Conservation (phyloP, 37 sponge, comb jelly and placozoan species). For the Lycopodina hypogea region DNA sequence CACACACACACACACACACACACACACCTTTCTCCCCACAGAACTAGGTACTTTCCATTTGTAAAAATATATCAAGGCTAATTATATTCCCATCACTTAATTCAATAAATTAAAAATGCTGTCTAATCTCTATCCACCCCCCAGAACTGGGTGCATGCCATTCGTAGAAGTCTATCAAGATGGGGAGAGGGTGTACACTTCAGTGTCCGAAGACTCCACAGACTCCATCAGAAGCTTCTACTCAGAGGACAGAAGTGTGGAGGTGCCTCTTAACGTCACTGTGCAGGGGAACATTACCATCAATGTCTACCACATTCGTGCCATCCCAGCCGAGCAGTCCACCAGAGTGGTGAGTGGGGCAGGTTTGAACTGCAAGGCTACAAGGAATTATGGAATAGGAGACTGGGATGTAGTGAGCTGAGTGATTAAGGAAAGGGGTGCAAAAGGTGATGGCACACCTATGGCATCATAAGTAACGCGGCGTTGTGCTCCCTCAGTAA, state of each 20-base stretch:
- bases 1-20: too few relatives aligned
- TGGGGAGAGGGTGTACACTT: constrained; percentile 67
- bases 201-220: constrained; percentile 48
- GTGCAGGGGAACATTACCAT: constrained; percentile 58
- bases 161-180: constrained; percentile 72
- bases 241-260: constrained; percentile 37
- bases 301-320: constrained; percentile 57
- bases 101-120: too few relatives aligned
- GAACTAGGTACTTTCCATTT: too few relatives aligned
- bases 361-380: too few relatives aligned
- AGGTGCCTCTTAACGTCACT: constrained; percentile 33
- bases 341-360: constrained; percentile 37
- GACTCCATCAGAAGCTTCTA: constrained; percentile 52
- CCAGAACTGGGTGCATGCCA: constrained; percentile 76
- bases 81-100: too few relatives aligned
- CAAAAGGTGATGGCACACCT: too few relatives aligned
- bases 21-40: too few relatives aligned
- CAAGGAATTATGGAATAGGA: neutral
- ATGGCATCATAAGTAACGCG: too few relatives aligned
- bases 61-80: too few relatives aligned
- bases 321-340: constrained; percentile 34
- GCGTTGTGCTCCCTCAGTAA: too few relatives aligned
- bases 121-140: too few relatives aligned
- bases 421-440: too few relatives aligned
- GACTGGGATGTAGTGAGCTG: neutral